These are phyloP conservation scores for Acanthosepion esculentum DNA, from an alignment of 2,888 invertebrate species.

Conservation along the genomic window DNA sequence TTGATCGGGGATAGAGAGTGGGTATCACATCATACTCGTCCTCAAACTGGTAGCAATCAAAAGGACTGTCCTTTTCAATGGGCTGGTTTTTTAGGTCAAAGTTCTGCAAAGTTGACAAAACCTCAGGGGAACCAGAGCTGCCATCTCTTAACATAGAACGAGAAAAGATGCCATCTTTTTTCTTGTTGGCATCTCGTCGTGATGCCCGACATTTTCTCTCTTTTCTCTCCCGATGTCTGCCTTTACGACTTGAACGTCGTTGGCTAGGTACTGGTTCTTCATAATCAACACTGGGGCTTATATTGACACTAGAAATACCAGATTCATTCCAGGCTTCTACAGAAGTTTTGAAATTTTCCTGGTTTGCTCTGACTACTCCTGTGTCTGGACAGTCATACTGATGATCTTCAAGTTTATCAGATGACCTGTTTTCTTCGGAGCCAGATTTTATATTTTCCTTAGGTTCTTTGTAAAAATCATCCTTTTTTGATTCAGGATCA, in stretches of 20 bases:
- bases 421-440: neutral
- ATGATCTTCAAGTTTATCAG: neutral
- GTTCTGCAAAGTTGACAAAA: slow-evolving; percentile 23
- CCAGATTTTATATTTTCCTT: slow-evolving; percentile 38
- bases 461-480: neutral
- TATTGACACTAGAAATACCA: neutral
- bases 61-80: neutral
- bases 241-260: slow-evolving; percentile 8
- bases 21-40: slow-evolving; percentile 38
- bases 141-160: slow-evolving; percentile 12
- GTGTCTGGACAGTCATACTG: neutral
- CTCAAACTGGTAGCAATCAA: slow-evolving; percentile 44
- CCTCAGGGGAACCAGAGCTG: slow-evolving; percentile 13
- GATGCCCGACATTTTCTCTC: slow-evolving; percentile 43
- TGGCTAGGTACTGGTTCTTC: slow-evolving; percentile 38
- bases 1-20: neutral
- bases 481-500: neutral
- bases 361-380: neutral
- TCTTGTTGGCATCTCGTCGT: slow-evolving; percentile 43
- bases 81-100: neutral
- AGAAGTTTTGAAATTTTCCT: neutral
- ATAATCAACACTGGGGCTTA: neutral
- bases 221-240: slow-evolving; percentile 43
- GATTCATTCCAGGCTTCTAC: neutral
- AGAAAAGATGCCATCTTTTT: slow-evolving; percentile 43